Conservation (phyloP, 2,113 vertebrate genomes). For the Apodemus speciosus region DNA sequence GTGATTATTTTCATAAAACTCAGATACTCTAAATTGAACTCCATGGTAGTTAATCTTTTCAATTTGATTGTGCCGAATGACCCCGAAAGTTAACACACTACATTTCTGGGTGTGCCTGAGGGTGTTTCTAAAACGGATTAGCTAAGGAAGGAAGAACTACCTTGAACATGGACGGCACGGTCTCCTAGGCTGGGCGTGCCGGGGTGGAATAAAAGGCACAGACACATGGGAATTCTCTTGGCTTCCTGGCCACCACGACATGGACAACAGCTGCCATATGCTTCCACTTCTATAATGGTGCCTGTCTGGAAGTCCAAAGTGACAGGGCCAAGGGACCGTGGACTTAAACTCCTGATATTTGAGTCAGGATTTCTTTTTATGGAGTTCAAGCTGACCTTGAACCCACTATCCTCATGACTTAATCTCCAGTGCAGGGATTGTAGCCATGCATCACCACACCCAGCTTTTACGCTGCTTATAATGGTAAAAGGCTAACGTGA, state of each 20-base stretch:
- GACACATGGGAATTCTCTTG: not conserved
- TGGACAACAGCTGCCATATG: not conserved
- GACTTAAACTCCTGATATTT: not conserved
- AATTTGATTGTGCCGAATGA: not conserved
- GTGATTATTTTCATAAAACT: slow-evolving; percentile 38
- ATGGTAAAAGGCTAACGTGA: not conserved
- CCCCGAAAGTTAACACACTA: not conserved
- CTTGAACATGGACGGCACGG: not conserved
- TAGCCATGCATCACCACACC: not conserved
- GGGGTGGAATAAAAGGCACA: not conserved
- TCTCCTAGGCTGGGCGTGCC: not conserved
- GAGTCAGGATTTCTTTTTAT: not conserved
- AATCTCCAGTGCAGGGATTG: not conserved
- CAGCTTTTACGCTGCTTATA: not conserved
- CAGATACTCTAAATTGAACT: slow-evolving; percentile 32
- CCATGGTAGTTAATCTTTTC: not conserved
- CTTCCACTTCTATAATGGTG: not conserved
- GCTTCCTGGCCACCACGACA: not conserved
- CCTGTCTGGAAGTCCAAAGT: not conserved
- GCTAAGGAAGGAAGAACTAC: not conserved
- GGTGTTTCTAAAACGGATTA: not conserved
- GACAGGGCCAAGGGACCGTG: not conserved
- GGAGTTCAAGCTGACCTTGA: not conserved
- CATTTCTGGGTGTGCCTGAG: not conserved
- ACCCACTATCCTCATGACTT: not conserved